Percentiles rank a stretch among this genome's conserved stretches.
phyloP scores from a whole-genome alignment of 1,140 invertebrate genomes.

The Metopolophium dirhodum region DNA sequence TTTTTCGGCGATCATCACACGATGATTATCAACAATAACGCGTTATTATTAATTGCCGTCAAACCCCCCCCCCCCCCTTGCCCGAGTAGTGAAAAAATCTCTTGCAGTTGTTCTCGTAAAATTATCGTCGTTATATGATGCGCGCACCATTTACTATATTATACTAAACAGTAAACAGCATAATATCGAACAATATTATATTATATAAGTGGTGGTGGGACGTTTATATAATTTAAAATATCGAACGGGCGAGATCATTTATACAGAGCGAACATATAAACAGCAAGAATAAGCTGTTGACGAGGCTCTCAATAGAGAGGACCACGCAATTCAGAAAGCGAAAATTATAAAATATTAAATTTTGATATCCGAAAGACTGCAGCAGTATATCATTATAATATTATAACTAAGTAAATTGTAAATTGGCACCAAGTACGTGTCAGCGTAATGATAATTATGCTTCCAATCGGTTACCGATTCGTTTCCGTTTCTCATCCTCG shows the following conservation, averaged over 20 bases:
- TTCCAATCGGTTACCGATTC: background rate
- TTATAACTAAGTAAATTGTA: background rate
- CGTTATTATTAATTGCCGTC: constrained; percentile 6
- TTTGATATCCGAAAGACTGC: background rate
- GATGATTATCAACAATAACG: constrained; percentile 5
- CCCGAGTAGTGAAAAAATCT: no score
- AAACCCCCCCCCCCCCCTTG: background rate
- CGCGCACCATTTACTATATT: background rate
- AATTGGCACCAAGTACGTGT: background rate
- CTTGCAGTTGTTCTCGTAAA: background rate
- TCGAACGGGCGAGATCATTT: background rate
- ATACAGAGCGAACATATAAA: background rate
- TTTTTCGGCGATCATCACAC: background rate
- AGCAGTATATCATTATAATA: background rate
- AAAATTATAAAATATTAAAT: background rate
- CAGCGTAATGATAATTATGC: background rate
- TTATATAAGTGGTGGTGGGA: background rate
- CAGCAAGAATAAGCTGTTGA: background rate
- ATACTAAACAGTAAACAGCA: constrained; percentile 6
- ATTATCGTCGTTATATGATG: background rate
- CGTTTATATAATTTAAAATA: constrained; percentile 5
- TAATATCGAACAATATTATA: background rate
- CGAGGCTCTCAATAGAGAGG: background rate
- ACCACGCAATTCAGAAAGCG: no score
- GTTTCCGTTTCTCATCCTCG: background rate